Evolutionary conservation across 2,113 vertebrate genomes (phyloP), one percentile per base, ranked within the genome.

Genomic region (Scytalopus superciliaris): DNA sequence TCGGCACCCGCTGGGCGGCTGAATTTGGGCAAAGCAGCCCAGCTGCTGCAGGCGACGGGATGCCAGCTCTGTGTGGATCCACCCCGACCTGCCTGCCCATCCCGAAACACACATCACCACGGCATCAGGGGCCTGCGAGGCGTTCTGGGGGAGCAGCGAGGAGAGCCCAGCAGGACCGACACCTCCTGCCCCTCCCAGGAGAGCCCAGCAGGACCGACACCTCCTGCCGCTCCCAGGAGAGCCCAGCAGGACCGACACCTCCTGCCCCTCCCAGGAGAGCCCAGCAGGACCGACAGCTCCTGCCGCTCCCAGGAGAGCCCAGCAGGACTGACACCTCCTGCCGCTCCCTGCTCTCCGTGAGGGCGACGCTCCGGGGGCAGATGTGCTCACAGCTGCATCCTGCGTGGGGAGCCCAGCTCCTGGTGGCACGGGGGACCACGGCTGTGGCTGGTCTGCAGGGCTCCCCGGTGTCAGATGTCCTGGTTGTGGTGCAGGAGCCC

Each of bases 391-490:
- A 31, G 19, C 60, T 10, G 12, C 27, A 9, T 30, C 28, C 62
- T 19, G 37, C 35, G 23, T 22, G 30, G 28, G 50, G 37, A 25
- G 17, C 33, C 30, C 10, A 3, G 49, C 30, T 40, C 49, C 68
- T 33, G 28, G 28, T 10, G 50, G 56, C 47, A 35, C 6, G 2
- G 10, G 3, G n/a, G 44, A 49, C 44, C 14, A 9, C 4, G 40
- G 52, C 35, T 18, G 11, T 16, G 17, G 59, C 63, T 52, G 10
- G 1, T 18, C 19, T 6, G 2, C 9, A 21, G 45, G 37, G 22
- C 11, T 30, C 19, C 24, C 21, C 33, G 1, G 0, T 10, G 0
- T 7, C 33, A 1, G 28, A 3, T 0, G 0, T 28, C 19, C 4
- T 7, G 21, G 18, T 18, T 1, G 4, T 3, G 3, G 35, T 14